These are phyloP conservation scores for Eolophus roseicapilla DNA, from an alignment of 2,113 vertebrate species.

Conservation along the genomic window DNA sequence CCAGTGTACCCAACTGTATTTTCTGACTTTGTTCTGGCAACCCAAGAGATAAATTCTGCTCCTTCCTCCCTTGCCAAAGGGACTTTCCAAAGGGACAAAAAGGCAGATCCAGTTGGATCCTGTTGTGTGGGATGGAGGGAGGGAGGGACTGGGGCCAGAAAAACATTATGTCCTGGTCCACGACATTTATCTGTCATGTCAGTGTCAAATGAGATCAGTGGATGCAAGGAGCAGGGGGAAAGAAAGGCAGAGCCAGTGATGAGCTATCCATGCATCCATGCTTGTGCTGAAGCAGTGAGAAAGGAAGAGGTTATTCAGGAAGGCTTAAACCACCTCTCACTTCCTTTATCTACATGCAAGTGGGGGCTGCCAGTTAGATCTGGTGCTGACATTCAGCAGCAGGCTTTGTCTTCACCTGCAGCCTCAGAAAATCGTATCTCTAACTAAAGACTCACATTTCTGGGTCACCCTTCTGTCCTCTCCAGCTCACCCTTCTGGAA, in stretches of 20 bases:
- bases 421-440: neutral
- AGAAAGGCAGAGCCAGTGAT: rapidly evolving
- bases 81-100: neutral
- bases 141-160: neutral
- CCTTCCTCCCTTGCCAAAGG: neutral
- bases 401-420: neutral
- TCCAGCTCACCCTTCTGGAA: neutral
- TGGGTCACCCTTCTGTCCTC: neutral
- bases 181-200: rapidly evolving
- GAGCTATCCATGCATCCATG: neutral
- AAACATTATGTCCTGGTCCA: neutral
- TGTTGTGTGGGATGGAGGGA: neutral
- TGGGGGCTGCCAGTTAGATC: neutral
- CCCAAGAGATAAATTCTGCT: neutral
- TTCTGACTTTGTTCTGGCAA: neutral
- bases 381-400: neutral
- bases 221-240: neutral
- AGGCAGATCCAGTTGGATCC: neutral
- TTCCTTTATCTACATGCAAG: neutral
- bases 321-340: neutral
- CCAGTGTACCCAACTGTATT: neutral
- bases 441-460: neutral
- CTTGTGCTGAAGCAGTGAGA: neutral
- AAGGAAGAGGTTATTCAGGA: neutral
- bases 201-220: neutral